Percentiles rank a stretch among this genome's conserved stretches.
phyloP scores from a whole-genome alignment of 2,888 invertebrate species.

The Timandra comae region DNA sequence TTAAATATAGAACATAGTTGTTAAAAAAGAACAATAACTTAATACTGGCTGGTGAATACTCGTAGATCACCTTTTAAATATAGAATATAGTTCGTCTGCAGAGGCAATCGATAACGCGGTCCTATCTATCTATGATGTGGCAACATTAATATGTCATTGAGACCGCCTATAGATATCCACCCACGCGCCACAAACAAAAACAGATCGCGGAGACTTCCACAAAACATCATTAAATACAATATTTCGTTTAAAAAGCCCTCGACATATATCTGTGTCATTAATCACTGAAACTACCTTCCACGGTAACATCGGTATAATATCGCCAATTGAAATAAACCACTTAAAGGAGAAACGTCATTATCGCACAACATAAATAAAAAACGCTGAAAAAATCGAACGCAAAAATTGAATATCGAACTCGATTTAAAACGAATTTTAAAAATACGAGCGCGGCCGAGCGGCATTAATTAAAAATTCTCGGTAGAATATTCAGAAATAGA shows the following conservation, averaged over 20 bases:
- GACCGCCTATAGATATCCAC: constrained; percentile 48
- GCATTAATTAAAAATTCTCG: constrained; percentile 78
- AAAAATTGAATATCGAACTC: constrained; percentile 75
- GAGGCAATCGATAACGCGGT: constrained; percentile 43
- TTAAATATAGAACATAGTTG: no score
- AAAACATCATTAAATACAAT: constrained; percentile 75
- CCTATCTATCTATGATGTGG: constrained; percentile 42
- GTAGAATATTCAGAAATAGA: constrained; percentile 78
- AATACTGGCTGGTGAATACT: no score
- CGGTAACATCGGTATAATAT: constrained; percentile 74
- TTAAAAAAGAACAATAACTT: no score
- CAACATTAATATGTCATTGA: constrained; percentile 45
- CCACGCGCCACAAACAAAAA: constrained; percentile 50
- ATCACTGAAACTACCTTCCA: constrained; percentile 76
- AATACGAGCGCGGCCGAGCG: constrained; percentile 70
- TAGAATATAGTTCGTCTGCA: constrained; percentile 30
- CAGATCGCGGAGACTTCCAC: constrained; percentile 54
- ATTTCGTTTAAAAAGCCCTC: constrained; percentile 76
- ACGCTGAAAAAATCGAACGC: constrained; percentile 71
- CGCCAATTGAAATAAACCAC: constrained; percentile 77
- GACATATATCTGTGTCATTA: constrained; percentile 71
- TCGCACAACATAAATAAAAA: constrained; percentile 76
- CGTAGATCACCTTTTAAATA: no score
- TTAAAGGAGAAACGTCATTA: constrained; percentile 76
- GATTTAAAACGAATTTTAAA: constrained; percentile 75